Conservation (phyloP, 2,113 vertebrate genomes). For the Ceuthmochares aereus region DNA sequence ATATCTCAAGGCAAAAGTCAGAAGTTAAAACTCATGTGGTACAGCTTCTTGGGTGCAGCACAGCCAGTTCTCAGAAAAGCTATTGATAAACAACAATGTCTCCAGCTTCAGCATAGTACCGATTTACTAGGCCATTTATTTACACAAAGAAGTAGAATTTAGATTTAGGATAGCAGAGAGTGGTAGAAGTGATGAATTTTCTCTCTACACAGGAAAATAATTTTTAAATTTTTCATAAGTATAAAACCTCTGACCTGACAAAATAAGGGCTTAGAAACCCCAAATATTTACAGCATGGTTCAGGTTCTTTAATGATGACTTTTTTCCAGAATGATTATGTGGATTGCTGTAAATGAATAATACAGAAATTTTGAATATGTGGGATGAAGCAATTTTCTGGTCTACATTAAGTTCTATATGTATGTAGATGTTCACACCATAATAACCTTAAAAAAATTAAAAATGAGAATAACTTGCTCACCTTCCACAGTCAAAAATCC, state of each 20-base stretch:
- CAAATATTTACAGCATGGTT: not conserved
- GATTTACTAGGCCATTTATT: not conserved
- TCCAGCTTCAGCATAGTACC: not conserved
- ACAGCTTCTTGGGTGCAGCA: not conserved
- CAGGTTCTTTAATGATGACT: not conserved
- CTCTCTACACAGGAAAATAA: not conserved
- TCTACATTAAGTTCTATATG: not conserved
- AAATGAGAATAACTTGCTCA: not conserved
- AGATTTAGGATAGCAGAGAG: not conserved
- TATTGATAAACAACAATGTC: not conserved
- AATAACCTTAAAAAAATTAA: not conserved
- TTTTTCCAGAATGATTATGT: not conserved
- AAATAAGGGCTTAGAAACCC: not conserved
- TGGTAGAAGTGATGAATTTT: not conserved
- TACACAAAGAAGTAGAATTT: not conserved
- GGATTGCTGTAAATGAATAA: not conserved
- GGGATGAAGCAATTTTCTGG: not conserved
- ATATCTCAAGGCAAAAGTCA: not conserved
- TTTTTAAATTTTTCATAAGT: not conserved
- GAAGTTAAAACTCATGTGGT: not conserved
- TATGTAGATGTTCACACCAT: not conserved
- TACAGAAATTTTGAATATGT: not conserved
- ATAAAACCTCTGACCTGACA: not conserved
- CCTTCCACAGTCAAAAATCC: not conserved
- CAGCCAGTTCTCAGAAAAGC: not conserved